Evolutionary conservation across 2,113 vertebrate genomes (phyloP).

Genomic region (Osmerus eperlanus): DNA sequence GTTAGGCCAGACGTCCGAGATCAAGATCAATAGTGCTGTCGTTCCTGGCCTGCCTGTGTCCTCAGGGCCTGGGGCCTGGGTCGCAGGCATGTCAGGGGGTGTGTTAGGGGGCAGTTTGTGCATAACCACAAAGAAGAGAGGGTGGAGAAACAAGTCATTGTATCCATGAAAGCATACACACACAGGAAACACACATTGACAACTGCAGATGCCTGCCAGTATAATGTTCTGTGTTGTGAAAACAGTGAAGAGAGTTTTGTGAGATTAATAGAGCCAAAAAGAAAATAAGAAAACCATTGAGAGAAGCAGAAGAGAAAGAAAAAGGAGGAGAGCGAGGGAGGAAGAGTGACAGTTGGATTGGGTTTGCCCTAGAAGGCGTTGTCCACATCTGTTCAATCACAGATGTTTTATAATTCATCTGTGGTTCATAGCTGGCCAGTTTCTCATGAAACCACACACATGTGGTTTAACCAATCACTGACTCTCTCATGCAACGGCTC

Average conservation of each 20-base stretch:
- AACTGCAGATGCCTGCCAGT: neutral
- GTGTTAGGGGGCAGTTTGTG: conserved; percentile 28
- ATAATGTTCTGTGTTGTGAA: neutral
- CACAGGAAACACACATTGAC: too few species aligned
- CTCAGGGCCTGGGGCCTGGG: conserved; percentile 40
- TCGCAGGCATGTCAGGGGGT: neutral
- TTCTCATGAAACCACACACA: too few species aligned
- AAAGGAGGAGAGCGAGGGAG: conserved; percentile 1
- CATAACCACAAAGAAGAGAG: conserved; percentile 23
- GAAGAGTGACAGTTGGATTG: neutral
- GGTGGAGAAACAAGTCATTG: neutral
- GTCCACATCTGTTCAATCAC: too few species aligned
- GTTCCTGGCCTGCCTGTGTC: conserved; percentile 28
- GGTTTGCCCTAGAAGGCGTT: too few species aligned
- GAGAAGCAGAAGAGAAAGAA: neutral
- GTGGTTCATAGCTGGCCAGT: too few species aligned
- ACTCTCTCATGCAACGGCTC: too few species aligned
- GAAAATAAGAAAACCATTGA: neutral
- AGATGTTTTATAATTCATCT: too few species aligned
- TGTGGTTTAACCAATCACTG: too few species aligned
- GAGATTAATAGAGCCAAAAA: neutral
- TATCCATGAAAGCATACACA: neutral
- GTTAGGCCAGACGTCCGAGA: conserved; percentile 39
- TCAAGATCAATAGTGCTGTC: conserved; percentile 37
- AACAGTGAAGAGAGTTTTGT: neutral